Evolutionary conservation across 2,888 invertebrate species (phyloP), one percentile per base, ranked within the genome.

Genomic region (Catotricha subobsoleta): DNA sequence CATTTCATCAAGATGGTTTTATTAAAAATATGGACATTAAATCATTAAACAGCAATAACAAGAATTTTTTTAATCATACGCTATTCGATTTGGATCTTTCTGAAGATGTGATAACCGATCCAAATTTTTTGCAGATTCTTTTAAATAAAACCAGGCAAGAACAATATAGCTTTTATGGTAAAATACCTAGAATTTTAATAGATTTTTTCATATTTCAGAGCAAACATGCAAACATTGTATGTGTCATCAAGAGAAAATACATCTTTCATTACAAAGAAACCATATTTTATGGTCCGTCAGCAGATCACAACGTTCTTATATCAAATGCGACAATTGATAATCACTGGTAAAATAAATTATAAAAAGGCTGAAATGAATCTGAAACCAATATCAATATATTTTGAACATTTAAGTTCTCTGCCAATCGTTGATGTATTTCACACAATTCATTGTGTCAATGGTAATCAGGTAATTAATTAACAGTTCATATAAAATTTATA

Each of bases 401-500:
- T 45, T 54, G 27, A 51, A 51, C 34, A 21, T 21, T 10, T 34
- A n/a, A 34, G 21, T 34, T n/a, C 34, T 25, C 41, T 43, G 25
- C 52, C 54, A 3, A 45, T 50, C 3, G 52, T 56, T 47, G 55
- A 58, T 31, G 36, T 48, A 1, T 43, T 61, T 1, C 57, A 56
- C 35, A 54, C 53, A 38, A 57, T 58, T 3, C 55, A 57, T 44
- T 53, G 52, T 31, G 48, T 43, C 25, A 55, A 56, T 27, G 60
- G 59, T 1, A 61, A 60, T 42, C 54, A 58, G 18, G 58, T 58
- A 37, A 43, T 15, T 16, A 9, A 12, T 29, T 23, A 7, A 23
- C 25, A 25, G 5, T 25, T 25, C 5, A 5, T 25, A 25, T 7
- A 5, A 9, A 9, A 9, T 25, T 25, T 25, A 9, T 7, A 25